Evolutionary conservation across 2,113 vertebrate species (phyloP), one percentile per base, ranked within the genome.

Genomic region (Corythornis vintsioides): DNA sequence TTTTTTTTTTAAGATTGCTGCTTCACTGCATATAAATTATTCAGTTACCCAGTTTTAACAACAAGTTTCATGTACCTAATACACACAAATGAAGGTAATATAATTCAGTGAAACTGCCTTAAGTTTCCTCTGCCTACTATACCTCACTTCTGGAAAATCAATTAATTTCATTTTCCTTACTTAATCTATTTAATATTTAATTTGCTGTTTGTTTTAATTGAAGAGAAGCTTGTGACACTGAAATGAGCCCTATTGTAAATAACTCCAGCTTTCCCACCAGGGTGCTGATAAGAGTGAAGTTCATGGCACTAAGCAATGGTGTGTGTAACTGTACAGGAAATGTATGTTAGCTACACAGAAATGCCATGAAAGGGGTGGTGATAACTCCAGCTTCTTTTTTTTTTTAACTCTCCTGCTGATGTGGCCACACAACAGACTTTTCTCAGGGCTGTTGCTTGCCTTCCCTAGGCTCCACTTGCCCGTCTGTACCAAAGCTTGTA

Each of bases 131-230:
- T 57, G 70, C 24, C 73, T 88, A 70, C 66, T 64, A 59, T 11
- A 73, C 43, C 65, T 84, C 47, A 11, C 47, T 74, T 73, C 50
- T 2, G 13, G 50, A 94, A 83, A 82, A 84, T 67, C 67, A 82
- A 90, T 83, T 89, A 40, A 86, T 79, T 93, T 89, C 74, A 61
- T 59, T 86, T 86, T 65, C 57, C 60, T 45, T 40, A 75, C 86
- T 90, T 87, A 81, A 81, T 38, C 79, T 87, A 14, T 83, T 96
- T 86, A 92, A 61, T 91, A 86, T 93, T 95, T 93, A 86, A 92
- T 92, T 89, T 86, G 35, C 64, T 89, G 55, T 92, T 94, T 93
- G 80, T 93, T 95, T 92, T 91, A 95, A 88, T 67, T 85, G 64
- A 89, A 89, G 92, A 89, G 48, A 80, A 92, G 78, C 76, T 47